Conservation (phyloP, 2,888 invertebrate genomes). For the Hirtodrosophila confusa region DNA sequence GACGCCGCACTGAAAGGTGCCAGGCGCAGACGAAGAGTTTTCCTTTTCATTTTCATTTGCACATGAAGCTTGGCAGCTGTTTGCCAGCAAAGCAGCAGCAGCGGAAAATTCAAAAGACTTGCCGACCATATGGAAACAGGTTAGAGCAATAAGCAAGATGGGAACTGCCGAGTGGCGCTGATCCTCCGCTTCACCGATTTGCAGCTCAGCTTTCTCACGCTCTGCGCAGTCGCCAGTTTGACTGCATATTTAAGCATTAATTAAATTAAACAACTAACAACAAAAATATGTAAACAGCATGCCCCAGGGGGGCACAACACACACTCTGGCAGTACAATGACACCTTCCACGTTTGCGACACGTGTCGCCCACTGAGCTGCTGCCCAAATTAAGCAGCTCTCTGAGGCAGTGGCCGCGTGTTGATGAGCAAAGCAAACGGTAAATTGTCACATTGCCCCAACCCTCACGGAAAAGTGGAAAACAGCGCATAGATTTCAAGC, state of each 20-base stretch:
- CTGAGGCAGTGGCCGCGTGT: conserved; percentile 54
- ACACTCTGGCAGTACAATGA: conserved; percentile 18
- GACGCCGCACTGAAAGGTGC: conserved; percentile 61
- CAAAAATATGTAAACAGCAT: conserved; percentile 71
- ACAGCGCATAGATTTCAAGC: conserved; percentile 72
- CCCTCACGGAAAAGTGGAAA: conserved; percentile 33
- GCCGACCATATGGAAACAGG: conserved; percentile 54
- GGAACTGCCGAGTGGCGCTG: not conserved
- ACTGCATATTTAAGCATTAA: conserved; percentile 63
- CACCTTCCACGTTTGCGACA: conserved; percentile 60
- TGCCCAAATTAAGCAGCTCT: conserved; percentile 73
- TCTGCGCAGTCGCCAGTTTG: conserved; percentile 12
- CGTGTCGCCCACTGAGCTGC: conserved; percentile 64
- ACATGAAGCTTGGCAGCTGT: conserved; percentile 77
- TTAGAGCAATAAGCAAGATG: conserved; percentile 37
- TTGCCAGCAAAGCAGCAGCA: too few relatives aligned
- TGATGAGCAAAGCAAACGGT: conserved; percentile 77
- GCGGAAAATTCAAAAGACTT: conserved; percentile 36
- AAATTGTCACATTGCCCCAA: conserved; percentile 62
- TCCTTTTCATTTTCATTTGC: conserved; percentile 41
- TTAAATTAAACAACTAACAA: conserved; percentile 76
- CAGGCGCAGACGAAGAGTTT: conserved; percentile 44
- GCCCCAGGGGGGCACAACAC: conserved; percentile 17
- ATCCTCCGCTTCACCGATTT: not conserved
- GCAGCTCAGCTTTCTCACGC: conserved; percentile 54